phyloP scores from a whole-genome alignment of 2,888 invertebrate genomes.

The Ariolimax columbianus region DNA sequence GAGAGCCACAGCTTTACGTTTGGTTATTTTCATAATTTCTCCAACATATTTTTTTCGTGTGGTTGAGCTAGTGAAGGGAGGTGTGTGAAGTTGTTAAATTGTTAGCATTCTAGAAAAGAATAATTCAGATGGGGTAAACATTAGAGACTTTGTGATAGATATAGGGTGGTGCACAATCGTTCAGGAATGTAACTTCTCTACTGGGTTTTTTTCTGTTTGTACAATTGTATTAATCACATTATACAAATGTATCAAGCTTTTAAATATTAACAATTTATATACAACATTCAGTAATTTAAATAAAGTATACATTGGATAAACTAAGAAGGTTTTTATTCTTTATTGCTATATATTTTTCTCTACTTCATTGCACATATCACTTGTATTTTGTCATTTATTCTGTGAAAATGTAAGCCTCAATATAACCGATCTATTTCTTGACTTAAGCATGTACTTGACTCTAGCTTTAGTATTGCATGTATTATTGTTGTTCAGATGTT shows the following conservation, averaged over 20 bases:
- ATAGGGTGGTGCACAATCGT: not conserved
- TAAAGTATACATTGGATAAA: conserved; percentile 35
- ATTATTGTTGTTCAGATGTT: not conserved
- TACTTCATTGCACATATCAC: not conserved
- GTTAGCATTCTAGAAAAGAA: not conserved
- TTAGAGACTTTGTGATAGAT: not conserved
- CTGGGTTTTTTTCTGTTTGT: not conserved
- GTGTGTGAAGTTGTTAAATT: not conserved
- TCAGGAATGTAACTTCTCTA: not conserved
- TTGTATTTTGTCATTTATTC: not conserved
- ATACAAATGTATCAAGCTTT: conserved; percentile 31
- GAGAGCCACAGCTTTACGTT: too few relatives aligned
- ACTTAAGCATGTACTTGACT: conserved; percentile 23
- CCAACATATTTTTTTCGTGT: not conserved
- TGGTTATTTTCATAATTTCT: not conserved
- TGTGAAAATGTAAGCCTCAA: not conserved
- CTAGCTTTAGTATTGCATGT: conserved; percentile 23
- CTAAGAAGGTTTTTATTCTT: not conserved
- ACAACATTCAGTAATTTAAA: conserved; percentile 22
- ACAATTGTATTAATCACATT: conserved; percentile 16
- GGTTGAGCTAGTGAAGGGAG: not conserved
- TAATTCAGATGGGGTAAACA: not conserved
- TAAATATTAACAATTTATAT: conserved; percentile 27
- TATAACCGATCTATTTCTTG: not conserved
- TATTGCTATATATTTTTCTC: not conserved